Percentiles rank a stretch among this genome's conserved stretches.
Evolutionary conservation across 2,113 vertebrate species (phyloP).

Genomic region (Paraplagusia blochii): DNA sequence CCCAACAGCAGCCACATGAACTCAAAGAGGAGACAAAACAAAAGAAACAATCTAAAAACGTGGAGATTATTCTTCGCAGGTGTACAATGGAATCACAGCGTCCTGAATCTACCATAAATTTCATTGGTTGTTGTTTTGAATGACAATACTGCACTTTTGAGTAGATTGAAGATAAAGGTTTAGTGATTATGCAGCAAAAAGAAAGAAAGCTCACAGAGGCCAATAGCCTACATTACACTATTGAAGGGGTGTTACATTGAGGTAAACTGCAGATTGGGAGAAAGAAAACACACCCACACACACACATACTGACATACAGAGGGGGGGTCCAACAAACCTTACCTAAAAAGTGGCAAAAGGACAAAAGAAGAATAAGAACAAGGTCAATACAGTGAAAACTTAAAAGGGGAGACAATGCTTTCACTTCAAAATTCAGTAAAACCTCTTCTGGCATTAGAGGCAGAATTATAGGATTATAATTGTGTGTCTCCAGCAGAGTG

Average conservation of each 20-base stretch:
- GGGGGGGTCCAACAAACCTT: conserved; percentile 80
- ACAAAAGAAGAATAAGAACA: conserved; percentile 80
- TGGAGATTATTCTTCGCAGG: conserved; percentile 62
- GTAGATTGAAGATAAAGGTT: conserved; percentile 73
- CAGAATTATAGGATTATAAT: conserved; percentile 51
- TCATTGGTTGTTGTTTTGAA: conserved; percentile 63
- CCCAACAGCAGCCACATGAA: conserved; percentile 74
- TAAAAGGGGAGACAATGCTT: conserved; percentile 76
- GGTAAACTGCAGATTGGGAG: conserved; percentile 74
- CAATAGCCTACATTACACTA: conserved; percentile 76
- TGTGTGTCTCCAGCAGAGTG: conserved; percentile 52
- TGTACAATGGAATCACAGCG: conserved; percentile 65
- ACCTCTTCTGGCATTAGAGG: conserved; percentile 52
- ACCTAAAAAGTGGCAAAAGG: conserved; percentile 77
- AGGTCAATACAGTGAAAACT: conserved; percentile 80
- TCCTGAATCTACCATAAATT: conserved; percentile 70
- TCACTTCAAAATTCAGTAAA: conserved; percentile 59
- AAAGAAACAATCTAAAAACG: conserved; percentile 40
- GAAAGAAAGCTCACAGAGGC: conserved; percentile 75
- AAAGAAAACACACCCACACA: conserved; percentile 67
- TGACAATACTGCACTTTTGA: conserved; percentile 63
- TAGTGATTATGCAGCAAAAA: conserved; percentile 79
- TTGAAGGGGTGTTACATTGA: conserved; percentile 74
- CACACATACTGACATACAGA: conserved; percentile 71
- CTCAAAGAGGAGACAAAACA: conserved; percentile 42